Conservation (phyloP, 2,888 invertebrate genomes). For the Synanthedon vespiformis region DNA sequence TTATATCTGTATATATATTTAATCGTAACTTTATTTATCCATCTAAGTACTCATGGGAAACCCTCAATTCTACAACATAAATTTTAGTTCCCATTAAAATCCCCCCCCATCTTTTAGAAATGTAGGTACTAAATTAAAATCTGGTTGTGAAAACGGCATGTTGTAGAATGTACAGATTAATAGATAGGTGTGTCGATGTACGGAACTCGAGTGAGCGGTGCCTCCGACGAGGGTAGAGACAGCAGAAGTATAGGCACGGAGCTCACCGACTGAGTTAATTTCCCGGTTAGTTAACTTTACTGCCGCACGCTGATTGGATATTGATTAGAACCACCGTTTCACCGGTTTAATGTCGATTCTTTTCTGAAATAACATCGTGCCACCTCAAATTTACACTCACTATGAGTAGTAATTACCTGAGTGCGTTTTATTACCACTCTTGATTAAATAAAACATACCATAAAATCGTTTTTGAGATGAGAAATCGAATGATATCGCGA, state of each 20-base stretch:
- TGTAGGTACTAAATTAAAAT: no score
- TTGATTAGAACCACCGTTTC: constrained; percentile 64
- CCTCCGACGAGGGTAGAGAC: no score
- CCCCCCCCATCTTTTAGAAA: no score
- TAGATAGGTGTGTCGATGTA: no score
- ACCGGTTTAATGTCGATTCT: constrained; percentile 52
- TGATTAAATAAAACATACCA: constrained; percentile 60
- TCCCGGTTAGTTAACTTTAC: constrained; percentile 69
- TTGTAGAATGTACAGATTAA: no score
- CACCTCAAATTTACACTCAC: constrained; percentile 63
- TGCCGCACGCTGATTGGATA: constrained; percentile 58
- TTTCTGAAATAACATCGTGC: constrained; percentile 55
- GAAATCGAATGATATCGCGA: constrained; percentile 4
- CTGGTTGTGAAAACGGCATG: no score
- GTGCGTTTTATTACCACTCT: constrained; percentile 45
- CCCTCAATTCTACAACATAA: no score
- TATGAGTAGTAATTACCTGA: constrained; percentile 55
- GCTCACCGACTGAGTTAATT: constrained; percentile 48
- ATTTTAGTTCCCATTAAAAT: no score
- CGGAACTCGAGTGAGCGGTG: no score
- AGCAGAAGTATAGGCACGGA: constrained; percentile 18
- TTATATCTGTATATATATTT: no score
- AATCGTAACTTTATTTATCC: no score
- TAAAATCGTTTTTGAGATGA: constrained; percentile 27
- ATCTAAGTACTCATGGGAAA: no score